Evolutionary conservation across 2,888 invertebrate genomes (phyloP), one percentile per base, ranked within the genome.

Genomic region (Sialis lutaria): DNA sequence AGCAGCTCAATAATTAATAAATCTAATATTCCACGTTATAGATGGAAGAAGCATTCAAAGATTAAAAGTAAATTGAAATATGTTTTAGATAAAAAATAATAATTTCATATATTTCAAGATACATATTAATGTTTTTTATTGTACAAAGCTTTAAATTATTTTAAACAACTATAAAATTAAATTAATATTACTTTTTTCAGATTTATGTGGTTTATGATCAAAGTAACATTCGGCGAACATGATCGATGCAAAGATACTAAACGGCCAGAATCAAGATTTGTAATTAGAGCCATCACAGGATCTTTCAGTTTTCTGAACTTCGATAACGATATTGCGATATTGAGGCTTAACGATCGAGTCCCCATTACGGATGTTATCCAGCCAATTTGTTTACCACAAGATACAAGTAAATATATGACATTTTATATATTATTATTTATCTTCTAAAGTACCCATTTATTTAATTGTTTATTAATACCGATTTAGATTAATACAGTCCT

Each of bases 161-260:
- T 37, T 37, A 37, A 10, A 7, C 12, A 37, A 10, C n/a, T 10
- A 37, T 37, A 7, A 37, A 37, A n/a, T 10, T 8, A 37, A 37
- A 13, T 31, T 31, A 32, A 6, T 43, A 32, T 40, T 56, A 53
- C 57, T 50, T 44, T 59, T 65, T 75, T 53, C 70, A 85, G 86
- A 53, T 88, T 88, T 64, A 85, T 88, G 83, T 88, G 88, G 88
- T 88, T 88, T 67, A 83, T 89, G 85, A 85, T 89, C 62, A 86
- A 84, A 65, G 84, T 87, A 52, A 84, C 87, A 9, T 83, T 89
- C 56, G 89, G 88, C 1, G 89, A 89, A 62, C 87, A 88, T 62
- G 82, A 90, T 64, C 77, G 86, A 42, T 89, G 88, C 65, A 75
- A 79, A 56, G 75, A 81, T 45, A 79, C 78, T 40, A 65, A 65